Percentiles rank a stretch among this genome's conserved stretches.
Evolutionary conservation across 2,797 vertebrate genomes (phyloP).

Genomic region (Gadopsis bispinosus): DNA sequence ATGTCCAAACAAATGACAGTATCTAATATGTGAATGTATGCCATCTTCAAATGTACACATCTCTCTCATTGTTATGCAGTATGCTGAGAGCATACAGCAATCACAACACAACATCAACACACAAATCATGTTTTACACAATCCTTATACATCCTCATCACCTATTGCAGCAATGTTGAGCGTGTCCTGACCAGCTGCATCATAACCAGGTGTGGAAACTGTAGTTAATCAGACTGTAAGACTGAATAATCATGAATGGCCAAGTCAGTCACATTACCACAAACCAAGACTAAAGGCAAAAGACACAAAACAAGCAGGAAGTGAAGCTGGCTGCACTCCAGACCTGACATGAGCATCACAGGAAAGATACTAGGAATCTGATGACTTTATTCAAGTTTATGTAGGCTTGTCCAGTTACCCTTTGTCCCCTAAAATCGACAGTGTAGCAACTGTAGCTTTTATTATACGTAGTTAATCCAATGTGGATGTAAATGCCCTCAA

Average conservation of each 20-base stretch:
- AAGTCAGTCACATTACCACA: neutral
- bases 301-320: neutral
- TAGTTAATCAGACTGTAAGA: too few relatives aligned
- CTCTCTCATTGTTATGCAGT: neutral
- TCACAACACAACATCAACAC: neutral
- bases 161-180: neutral
- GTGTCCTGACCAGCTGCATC: neutral
- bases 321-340: neutral
- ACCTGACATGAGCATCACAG: neutral
- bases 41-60: neutral
- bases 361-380: neutral
- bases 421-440: neutral
- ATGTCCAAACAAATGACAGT: neutral
- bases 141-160: neutral
- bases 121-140: neutral
- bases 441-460: too few relatives aligned
- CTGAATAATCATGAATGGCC: neutral
- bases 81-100: neutral
- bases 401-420: neutral
- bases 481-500: neutral
- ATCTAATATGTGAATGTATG: neutral
- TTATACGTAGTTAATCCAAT: neutral
- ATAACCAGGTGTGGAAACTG: neutral
- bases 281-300: neutral
- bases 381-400: neutral